Evolutionary conservation across 2,888 invertebrate genomes (phyloP).

Genomic region (Ichneumoninae sp.): DNA sequence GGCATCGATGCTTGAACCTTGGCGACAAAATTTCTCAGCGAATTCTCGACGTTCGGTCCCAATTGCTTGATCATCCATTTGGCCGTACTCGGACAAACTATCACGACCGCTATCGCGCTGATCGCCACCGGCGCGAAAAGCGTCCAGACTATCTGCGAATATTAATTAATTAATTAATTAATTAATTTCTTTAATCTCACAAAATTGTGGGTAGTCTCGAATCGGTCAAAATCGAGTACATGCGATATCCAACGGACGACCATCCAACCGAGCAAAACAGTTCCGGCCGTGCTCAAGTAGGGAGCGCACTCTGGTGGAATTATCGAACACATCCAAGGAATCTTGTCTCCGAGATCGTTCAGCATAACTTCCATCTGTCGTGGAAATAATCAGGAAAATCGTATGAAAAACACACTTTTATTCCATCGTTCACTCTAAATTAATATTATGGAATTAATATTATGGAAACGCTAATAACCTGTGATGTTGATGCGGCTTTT

Average conservation of each 20-base stretch:
- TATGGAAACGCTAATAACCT: no score
- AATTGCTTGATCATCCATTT: slow-evolving; percentile 73
- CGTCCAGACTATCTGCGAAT: slow-evolving; percentile 72
- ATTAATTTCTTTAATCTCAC: not conserved
- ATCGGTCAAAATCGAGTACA: slow-evolving; percentile 66
- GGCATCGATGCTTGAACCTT: slow-evolving; percentile 65
- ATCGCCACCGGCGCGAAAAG: slow-evolving; percentile 74
- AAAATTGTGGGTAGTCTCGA: not conserved
- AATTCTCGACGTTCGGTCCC: slow-evolving; percentile 68
- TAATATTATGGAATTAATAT: not conserved
- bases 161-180: no score
- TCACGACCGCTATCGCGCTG: slow-evolving; percentile 73
- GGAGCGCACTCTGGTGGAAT: slow-evolving; percentile 74
- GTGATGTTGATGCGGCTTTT: no score
- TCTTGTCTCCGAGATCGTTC: slow-evolving; percentile 73
- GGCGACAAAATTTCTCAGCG: slow-evolving; percentile 59
- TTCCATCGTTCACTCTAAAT: not conserved
- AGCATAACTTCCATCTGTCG: slow-evolving; percentile 70
- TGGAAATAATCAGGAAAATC: slow-evolving; percentile 6
- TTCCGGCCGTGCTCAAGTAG: slow-evolving; percentile 77
- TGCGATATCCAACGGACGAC: slow-evolving; percentile 78
- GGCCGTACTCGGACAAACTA: slow-evolving; percentile 76
- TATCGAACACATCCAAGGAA: slow-evolving; percentile 72
- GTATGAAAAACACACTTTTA: slow-evolving; percentile 31
- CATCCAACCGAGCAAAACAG: slow-evolving; percentile 79